Conservation (phyloP, 2,797 vertebrate genomes). For the Nyctibius grandis region DNA sequence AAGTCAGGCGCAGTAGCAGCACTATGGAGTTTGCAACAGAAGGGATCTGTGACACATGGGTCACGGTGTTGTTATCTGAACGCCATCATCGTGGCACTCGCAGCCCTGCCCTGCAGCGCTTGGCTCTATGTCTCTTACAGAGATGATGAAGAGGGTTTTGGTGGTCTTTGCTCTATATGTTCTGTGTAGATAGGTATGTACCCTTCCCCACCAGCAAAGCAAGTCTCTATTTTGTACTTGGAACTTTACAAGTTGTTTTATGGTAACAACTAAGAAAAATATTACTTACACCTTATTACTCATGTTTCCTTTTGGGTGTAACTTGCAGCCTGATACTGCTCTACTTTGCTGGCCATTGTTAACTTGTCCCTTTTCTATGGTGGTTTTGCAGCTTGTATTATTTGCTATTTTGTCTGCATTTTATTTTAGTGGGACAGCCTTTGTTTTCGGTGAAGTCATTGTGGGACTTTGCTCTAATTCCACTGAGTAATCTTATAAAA, state of each 20-base stretch:
- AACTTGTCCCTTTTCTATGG: background rate
- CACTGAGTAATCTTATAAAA: background rate
- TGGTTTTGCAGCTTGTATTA: background rate
- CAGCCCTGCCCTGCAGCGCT: background rate
- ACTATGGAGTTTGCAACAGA: background rate
- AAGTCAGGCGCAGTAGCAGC: rapidly evolving
- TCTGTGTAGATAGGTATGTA: background rate
- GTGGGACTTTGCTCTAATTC: background rate
- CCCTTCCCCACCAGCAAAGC: background rate
- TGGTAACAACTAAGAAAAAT: background rate
- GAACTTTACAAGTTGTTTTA: background rate
- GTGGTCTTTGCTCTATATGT: background rate
- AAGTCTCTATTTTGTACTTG: background rate
- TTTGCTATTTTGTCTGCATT: background rate
- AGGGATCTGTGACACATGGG: background rate
- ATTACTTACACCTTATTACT: background rate
- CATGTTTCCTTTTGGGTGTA: background rate
- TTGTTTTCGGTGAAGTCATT: background rate
- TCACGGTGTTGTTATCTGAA: background rate
- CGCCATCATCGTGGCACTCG: rapidly evolving
- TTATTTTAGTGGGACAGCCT: background rate
- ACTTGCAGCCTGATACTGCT: background rate
- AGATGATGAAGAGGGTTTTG: background rate
- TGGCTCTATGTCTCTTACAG: background rate
- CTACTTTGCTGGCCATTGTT: background rate